A percentile compares a stretch with the other conserved stretches of the same genome.
These are phyloP conservation scores for Cylloceria caligata DNA, from an alignment of 2,888 invertebrate genomes.

Conservation along the genomic window DNA sequence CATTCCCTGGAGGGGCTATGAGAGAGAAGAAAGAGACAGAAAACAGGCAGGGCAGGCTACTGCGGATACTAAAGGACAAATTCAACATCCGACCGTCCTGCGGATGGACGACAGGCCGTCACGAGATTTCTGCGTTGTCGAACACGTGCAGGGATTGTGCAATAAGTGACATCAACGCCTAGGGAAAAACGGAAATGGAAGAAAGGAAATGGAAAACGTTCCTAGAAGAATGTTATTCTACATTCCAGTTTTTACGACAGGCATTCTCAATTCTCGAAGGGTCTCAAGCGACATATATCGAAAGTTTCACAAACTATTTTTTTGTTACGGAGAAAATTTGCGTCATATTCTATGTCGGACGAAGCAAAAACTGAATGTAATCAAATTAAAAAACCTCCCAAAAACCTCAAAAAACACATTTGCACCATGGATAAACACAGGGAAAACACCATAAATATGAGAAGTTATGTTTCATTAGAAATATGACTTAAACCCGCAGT, in stretches of 20 bases:
- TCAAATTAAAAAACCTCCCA: no score
- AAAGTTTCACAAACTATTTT: no score
- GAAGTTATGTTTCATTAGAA: constrained; percentile 1
- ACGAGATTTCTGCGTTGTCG: not conserved
- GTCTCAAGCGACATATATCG: no score
- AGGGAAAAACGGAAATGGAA: not conserved
- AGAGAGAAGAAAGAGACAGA: constrained; percentile 19
- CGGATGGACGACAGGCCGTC: not conserved
- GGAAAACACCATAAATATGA: not conserved
- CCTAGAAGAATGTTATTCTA: not conserved
- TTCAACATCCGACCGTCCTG: constrained; percentile 1
- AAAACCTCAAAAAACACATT: not conserved
- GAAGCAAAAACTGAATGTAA: not conserved
- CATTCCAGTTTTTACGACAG: not conserved
- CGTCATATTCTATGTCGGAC: no score
- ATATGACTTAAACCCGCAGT: not conserved
- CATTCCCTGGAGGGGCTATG: not conserved
- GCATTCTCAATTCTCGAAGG: not conserved
- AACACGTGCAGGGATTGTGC: constrained; percentile 13
- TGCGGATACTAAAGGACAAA: constrained; percentile 10
- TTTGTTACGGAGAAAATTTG: no score
- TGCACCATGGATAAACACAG: no score
- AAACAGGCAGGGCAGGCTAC: constrained; percentile 10
- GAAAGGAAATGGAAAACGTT: not conserved
- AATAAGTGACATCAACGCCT: constrained; percentile 16